Evolutionary conservation across 2,888 invertebrate genomes (phyloP), one percentile per base, ranked within the genome.

Genomic region (Andrena marginata): DNA sequence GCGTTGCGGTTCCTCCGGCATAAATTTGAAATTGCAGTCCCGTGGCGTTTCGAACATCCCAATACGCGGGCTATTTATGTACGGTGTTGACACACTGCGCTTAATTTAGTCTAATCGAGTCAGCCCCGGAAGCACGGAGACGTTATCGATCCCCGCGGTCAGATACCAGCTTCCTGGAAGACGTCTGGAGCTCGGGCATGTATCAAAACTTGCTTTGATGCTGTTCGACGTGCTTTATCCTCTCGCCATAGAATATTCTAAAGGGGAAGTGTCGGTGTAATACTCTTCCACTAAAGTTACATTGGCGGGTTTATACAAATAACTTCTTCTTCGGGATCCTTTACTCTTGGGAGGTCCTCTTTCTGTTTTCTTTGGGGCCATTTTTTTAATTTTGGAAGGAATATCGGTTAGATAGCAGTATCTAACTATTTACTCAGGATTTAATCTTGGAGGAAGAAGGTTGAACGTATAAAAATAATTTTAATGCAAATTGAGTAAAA

Each of bases 21-120:
- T 82, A 81, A 81, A 82, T 82, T 82, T 81, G 68, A 81, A 82
- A 82, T 81, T 70, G 75, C 75, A 70, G 68, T 56, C 54, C 59
- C 74, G 65, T 48, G 67, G 35, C 68, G 73, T 69, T 68, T 60
- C 48, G 33, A 49, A 54, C 31, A 71, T 71, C 80, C 62, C 68
- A 23, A 8, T 69, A 42, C 65, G 64, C 63, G 42, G 42, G 63
- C 75, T 76, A 71, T 68, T 75, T 84, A 81, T 79, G 78, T 73
- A 79, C 49, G 64, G 62, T 84, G 84, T 88, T 80, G 88, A 88
- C 86, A 81, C 70, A 62, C 74, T 72, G 60, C 65, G 78, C 76
- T 88, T 86, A 81, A 88, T 84, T 84, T 76, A 77, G 87, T 84
- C 87, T 84, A 82, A 86, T 87, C 86, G 81, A 88, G 82, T 81